A percentile compares a stretch with the other conserved stretches of the same genome.
phyloP scores from a whole-genome alignment of 2,113 vertebrate species.

The Mormyrus iriodes region DNA sequence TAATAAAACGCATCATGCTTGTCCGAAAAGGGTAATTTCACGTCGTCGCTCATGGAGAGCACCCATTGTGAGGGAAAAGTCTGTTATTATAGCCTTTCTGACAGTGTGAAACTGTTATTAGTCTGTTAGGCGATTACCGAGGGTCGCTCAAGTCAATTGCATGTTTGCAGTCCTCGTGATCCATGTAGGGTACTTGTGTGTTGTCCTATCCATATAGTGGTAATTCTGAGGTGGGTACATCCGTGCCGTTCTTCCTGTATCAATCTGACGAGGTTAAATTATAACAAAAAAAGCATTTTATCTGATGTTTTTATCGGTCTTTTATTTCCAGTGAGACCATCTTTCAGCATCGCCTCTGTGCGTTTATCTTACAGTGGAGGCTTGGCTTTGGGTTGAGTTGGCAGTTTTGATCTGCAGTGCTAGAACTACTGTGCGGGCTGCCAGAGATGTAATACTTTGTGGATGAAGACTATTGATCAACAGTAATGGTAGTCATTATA shows the following conservation, averaged over 20 bases:
- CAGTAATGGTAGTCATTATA: neutral
- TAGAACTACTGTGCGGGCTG: neutral
- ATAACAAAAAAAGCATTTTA: neutral
- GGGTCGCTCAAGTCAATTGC: conserved; percentile 3
- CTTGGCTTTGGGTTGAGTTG: neutral
- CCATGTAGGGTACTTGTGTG: neutral
- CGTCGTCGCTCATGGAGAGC: neutral
- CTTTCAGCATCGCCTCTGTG: neutral
- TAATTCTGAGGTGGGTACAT: neutral
- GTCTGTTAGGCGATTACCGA: neutral
- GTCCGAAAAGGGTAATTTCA: neutral
- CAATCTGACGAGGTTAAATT: neutral
- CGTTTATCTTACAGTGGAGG: neutral
- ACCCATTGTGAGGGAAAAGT: neutral
- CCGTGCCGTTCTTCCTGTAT: neutral
- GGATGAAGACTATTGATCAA: conserved; percentile 2
- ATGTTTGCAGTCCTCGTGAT: neutral
- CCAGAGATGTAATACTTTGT: neutral
- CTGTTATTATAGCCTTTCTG: neutral
- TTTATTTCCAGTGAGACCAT: neutral
- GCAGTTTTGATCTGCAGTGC: conserved; percentile 12
- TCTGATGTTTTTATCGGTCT: neutral
- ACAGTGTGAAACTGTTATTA: neutral
- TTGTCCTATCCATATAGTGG: neutral
- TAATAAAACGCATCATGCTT: conserved; percentile 9